Base-by-base conservation (phyloP, 2,113 vertebrate genomes). In the Pavo muticus region DNA sequence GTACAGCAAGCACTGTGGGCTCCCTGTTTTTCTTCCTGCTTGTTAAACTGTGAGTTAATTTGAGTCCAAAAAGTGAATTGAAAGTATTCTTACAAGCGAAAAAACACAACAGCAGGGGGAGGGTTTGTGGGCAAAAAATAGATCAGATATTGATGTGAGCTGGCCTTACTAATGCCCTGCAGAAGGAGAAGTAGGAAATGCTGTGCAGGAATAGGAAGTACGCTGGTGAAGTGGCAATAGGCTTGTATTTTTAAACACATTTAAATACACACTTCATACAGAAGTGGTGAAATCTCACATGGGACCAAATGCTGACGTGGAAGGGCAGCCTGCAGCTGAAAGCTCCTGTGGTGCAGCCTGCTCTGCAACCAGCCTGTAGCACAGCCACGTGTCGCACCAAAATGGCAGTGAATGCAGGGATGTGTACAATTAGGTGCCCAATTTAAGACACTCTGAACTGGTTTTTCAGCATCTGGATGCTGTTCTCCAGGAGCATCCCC, bases 181-280 rank as follows among this genome's bases (percentile, higher is more conserved):
- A 91, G 95, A 97, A 96, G 82, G 45, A 94, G 92, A 96, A 96
- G 83, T 91, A 94, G 94, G 85, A 97, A 94, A 85, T 52, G 74
- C 63, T 56, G 16, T 44, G 61, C 84, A 87, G 80, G 87, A 96
- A 61, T 94, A 94, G 95, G 93, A 97, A 96, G 92, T 93, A 35
- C 30, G 32, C 37, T 59, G 47, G 70, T 61, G 20, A 61, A 73
- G 93, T 88, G 54, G 84, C 78, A 95, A 96, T 91, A 91, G 91
- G 94, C 65, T 72, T 82, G 73, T 97, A 95, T 97, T 97, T 97
- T 96, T 96, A 97, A 94, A 70, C 72, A 30, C 88, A 94, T 97
- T 94, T 91, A 96, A 95, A 95, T 93, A 65, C 75, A 81, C 57
- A 19, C 85, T 78, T 74, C 82, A 68, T 74, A 80, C 75, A 94